Evolutionary conservation across 2,797 vertebrate species (phyloP).

Genomic region (Cossypha polioptera): DNA sequence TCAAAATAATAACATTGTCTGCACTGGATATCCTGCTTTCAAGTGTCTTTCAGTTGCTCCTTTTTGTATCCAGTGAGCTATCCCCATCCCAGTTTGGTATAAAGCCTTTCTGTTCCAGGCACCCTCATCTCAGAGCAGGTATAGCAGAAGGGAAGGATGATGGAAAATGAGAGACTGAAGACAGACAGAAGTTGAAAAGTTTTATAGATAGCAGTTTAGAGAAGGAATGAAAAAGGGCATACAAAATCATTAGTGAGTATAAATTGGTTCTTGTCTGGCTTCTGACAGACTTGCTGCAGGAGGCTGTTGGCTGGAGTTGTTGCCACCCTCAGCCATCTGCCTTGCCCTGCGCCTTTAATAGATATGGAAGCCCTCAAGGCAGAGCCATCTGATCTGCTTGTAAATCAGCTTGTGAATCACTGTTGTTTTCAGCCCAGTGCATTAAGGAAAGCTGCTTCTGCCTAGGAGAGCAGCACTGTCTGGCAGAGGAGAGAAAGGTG

Average conservation of each 20-base stretch:
- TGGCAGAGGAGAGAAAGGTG: not conserved
- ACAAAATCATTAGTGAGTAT: not conserved
- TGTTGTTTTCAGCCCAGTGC: not conserved
- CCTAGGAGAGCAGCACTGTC: not conserved
- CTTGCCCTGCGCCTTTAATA: not conserved
- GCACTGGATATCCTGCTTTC: not conserved
- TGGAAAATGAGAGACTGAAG: not conserved
- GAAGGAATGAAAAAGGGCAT: not conserved
- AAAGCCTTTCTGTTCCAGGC: not conserved
- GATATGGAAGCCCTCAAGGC: not conserved
- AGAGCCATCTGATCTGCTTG: conserved; percentile 14
- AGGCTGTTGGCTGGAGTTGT: not conserved
- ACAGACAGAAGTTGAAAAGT: not conserved
- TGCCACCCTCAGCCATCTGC: conserved; percentile 5
- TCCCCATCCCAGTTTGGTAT: not conserved
- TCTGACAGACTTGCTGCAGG: not conserved
- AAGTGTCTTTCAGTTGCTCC: not conserved
- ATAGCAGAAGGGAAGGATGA: not conserved
- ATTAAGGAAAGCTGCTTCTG: not conserved
- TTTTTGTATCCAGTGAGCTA: not conserved
- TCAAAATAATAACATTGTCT: not conserved
- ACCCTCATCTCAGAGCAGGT: not conserved
- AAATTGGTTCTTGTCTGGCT: not conserved
- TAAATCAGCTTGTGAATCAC: conserved; percentile 6
- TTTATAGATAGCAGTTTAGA: not conserved